Base-by-base conservation (phyloP, 2,888 invertebrate genomes). In the Masnerella sp. region DNA sequence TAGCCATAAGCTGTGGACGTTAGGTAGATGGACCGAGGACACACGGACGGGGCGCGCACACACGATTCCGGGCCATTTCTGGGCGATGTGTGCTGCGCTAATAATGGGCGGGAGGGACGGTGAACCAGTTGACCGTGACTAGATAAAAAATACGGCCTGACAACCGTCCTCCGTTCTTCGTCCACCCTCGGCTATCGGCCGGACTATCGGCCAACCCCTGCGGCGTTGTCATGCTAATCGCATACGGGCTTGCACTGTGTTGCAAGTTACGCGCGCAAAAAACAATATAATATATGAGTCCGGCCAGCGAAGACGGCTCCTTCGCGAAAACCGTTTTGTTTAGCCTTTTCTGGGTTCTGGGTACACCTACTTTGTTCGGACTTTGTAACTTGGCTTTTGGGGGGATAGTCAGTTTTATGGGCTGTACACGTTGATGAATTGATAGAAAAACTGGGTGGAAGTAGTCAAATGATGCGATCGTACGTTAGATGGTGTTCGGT, bases 51-150 rank as follows among this genome's bases (percentile, higher is more conserved):
- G 38, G 58, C 59, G 45, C 34, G 49, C 68, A 68, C 73, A 68
- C 52, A 64, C 77, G 74, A 79, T 74, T 72, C 75, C 61, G 79
- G 74, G 62, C 77, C 65, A 58, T 74, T 75, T 78, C 74, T 76
- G 68, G 81, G 77, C 76, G 78, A 77, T 81, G 79, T 79, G 82
- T 79, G 81, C 80, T 77, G 83, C 83, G 86, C 87, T 86, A 87
- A 87, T 87, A 87, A 87, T 86, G 85, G 87, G 85, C 83, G 85
- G 86, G 81, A 77, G 85, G 78, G 77, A 80, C 81, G 80, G 81
- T 84, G 83, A 85, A 85, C 84, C 85, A 87, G 87, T 87, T 87
- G 87, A 87, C 87, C 87, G 87, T 87, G 87, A 87, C 87, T 85
- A 87, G 87, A 87, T 87, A 87, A 87, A 87, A 87, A 87, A 87